Percentiles rank a stretch among this genome's conserved stretches.
phyloP scores from a whole-genome alignment of 2,888 invertebrate species.

The Cerastis rubricosa region DNA sequence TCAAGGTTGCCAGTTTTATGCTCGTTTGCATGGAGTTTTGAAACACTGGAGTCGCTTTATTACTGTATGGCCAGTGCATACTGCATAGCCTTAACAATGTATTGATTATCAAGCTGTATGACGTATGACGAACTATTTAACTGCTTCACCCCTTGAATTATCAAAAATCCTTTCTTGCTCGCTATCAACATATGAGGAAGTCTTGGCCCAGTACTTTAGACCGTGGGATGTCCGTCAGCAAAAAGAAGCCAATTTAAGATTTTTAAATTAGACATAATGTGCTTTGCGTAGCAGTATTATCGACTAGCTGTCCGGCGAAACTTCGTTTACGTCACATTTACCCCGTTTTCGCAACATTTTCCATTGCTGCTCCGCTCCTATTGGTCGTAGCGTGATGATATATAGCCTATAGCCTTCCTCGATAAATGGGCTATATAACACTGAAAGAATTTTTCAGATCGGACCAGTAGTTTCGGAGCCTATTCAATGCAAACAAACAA shows the following conservation, averaged over 20 bases:
- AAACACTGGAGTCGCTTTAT: not conserved
- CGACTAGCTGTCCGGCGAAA: no score
- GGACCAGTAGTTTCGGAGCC: no score
- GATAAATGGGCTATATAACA: no score
- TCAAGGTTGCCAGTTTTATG: slow-evolving; percentile 33
- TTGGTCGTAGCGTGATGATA: no score
- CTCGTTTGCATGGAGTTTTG: not conserved
- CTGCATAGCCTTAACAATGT: not conserved
- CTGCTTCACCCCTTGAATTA: not conserved
- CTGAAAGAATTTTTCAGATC: no score
- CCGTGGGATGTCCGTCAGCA: not conserved
- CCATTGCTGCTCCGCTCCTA: no score
- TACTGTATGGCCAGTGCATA: not conserved
- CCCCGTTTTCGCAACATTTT: no score
- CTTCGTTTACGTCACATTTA: no score
- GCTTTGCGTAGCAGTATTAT: not conserved
- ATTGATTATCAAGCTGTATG: not conserved
- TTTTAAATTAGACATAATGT: not conserved
- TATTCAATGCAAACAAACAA: no score
- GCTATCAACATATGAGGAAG: not conserved
- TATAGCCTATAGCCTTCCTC: no score
- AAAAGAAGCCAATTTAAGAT: not conserved
- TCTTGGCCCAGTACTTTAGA: not conserved
- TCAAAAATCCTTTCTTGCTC: not conserved
- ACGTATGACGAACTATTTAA: not conserved